These are phyloP conservation scores for Passerculus sandwichensis DNA, from an alignment of 2,797 vertebrate genomes.

Conservation along the genomic window DNA sequence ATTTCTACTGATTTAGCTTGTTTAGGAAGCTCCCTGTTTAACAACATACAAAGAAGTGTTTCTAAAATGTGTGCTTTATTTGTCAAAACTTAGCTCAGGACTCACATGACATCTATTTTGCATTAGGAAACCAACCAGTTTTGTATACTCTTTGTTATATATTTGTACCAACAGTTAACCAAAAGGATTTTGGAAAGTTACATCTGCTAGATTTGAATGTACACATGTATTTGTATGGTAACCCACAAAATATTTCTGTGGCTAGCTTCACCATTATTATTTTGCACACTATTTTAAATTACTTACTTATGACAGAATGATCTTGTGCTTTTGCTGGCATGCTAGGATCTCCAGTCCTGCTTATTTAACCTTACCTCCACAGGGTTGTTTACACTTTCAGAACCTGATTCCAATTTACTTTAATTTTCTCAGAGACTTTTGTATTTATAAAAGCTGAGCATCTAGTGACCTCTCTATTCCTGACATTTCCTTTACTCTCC, in stretches of 20 bases:
- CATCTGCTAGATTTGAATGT: neutral
- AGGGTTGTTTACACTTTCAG: conserved; percentile 74
- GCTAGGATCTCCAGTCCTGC: conserved; percentile 61
- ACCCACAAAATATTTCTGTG: conserved; percentile 33
- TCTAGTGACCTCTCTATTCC: conserved; percentile 72
- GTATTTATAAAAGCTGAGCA: conserved; percentile 79
- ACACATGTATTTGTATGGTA: conserved; percentile 25
- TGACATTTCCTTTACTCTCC: conserved; percentile 74
- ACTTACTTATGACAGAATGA: conserved; percentile 56
- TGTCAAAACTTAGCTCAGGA: neutral
- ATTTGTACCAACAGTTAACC: conserved; percentile 33
- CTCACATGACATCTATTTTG: conserved; percentile 20
- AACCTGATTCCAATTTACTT: conserved; percentile 77
- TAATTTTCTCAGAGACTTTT: conserved; percentile 72
- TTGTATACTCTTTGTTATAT: neutral
- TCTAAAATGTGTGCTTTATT: conserved; percentile 44
- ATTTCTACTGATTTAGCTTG: neutral
- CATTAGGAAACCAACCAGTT: conserved; percentile 45
- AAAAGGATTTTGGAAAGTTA: conserved; percentile 42
- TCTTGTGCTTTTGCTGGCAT: conserved; percentile 71
- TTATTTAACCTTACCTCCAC: conserved; percentile 76
- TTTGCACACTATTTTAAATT: conserved; percentile 49
- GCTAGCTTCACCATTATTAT: conserved; percentile 45
- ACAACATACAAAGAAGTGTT: conserved; percentile 5
- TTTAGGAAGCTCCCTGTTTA: conserved; percentile 13